phyloP scores from a whole-genome alignment of 2,113 vertebrate genomes.

The Riparia riparia region DNA sequence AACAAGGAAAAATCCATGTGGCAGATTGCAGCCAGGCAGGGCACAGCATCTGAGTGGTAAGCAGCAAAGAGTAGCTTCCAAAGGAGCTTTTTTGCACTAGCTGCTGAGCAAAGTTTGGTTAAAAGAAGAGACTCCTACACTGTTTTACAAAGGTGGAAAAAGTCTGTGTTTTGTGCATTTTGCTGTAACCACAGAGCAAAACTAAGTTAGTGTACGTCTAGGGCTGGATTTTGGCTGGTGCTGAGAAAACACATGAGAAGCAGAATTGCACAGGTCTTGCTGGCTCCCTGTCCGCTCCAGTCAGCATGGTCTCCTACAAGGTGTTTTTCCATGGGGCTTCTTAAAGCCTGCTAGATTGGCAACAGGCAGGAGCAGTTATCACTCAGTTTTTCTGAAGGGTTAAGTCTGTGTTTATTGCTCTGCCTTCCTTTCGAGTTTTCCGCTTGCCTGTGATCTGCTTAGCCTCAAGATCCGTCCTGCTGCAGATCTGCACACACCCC shows the following conservation, averaged over 20 bases:
- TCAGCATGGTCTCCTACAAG: accelerated
- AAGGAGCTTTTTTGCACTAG: background rate
- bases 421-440: background rate
- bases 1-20: background rate
- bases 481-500: background rate
- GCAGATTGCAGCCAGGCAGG: background rate
- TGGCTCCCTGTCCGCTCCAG: background rate
- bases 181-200: background rate
- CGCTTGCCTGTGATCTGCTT: background rate
- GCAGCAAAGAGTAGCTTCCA: background rate
- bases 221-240: background rate
- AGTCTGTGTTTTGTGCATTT: background rate
- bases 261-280: background rate
- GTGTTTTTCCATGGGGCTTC: background rate
- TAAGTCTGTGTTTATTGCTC: background rate
- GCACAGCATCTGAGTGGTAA: background rate
- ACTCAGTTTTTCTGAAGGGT: background rate
- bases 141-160: background rate
- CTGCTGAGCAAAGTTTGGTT: background rate
- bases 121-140: background rate
- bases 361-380: background rate
- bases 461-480: background rate
- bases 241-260: background rate
- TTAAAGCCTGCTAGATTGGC: background rate
- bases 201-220: background rate